Evolutionary conservation across 2,888 invertebrate species (phyloP), one percentile per base, ranked within the genome.

Genomic region (Cetonia aurata): DNA sequence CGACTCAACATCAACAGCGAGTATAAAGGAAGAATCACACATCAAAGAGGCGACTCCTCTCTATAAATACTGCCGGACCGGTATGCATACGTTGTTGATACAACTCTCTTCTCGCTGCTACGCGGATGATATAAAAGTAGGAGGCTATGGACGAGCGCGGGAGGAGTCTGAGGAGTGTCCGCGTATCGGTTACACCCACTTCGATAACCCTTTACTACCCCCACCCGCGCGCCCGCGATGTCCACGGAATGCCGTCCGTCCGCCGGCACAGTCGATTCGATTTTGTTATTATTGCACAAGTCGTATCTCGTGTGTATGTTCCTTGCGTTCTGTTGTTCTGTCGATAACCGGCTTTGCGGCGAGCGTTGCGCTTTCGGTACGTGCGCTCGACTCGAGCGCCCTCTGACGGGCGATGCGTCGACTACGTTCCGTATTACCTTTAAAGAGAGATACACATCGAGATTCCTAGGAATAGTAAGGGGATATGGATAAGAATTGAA

Each of bases 161-260:
- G 80, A 78, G 81, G 79, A 79, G 77, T 77, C 77, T 79, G 78
- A 81, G 82, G 82, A 79, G 80, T 82, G 79, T 79, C 81, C 79
- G 75, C 79, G 75, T 79, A 82, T 82, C 79, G 82, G 81, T 77
- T 75, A 80, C 82, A 81, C 83, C 83, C 80, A 81, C 82, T 81
- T 80, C 79, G 76, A 79, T 78, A 79, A 79, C 79, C 78, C 77
- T 77, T 78, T 78, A 76, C 74, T 67, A 59, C 72, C 71, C 73
- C 73, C 73, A 69, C 75, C 70, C 76, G 77, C 71, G 72, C 73
- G 74, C 79, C 79, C 79, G 80, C 46, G 37, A 10, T 65, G 65
- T 53, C 69, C 57, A 56, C 37, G 37, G 37, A 37, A 9, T 10
- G 37, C 37, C 37, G 25, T 25, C 10, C 37, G 37, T 37, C 37